Evolutionary conservation across 2,113 vertebrate genomes (phyloP), one percentile per base, ranked within the genome.

Genomic region (Phyllopteryx taeniolatus): DNA sequence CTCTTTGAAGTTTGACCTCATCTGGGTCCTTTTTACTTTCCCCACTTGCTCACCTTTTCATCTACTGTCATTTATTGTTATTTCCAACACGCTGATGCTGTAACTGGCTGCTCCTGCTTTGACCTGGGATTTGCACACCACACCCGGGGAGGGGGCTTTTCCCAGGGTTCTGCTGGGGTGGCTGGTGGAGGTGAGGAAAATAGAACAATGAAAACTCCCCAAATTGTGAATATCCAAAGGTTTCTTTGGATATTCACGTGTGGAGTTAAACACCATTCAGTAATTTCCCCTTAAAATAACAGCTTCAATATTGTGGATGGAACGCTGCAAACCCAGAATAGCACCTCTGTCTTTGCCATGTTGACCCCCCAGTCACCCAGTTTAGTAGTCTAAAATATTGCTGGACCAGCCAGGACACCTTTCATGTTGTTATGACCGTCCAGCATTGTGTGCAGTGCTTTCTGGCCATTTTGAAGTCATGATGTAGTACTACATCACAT

Each of bases 111-210:
- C 87, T 90, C 87, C 84, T 64, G 72, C 73, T 73, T 70, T 89
- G 89, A 92, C 86, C 91, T 79, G 76, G 67, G 85, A 83, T 85
- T 83, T 74, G 73, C 76, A 82, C 95, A 95, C 94, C 94, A 95
- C 94, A 47, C 49, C 5, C 12, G 4, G 53, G 82, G 79, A 82
- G 66, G 74, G 76, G 81, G 82, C 92, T 94, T 95, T 95, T 94
- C 71, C 75, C 89, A 85, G 90, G 81, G 89, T 89, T 90, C 90
- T 59, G 54, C n/a, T 57, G 91, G 87, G 78, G 73, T 77, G 71
- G 57, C 91, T 89, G 91, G 92, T 79, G 5, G 73, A 70, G 74
- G 75, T 77, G 79, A 76, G 79, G 72, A 42, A 72, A 80, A 75
- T 76, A 78, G 63, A 84, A 75, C 74, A 90, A 82, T 77, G 81